phyloP scores from a whole-genome alignment of 2,888 invertebrate species.

The Tineola bisselliella region DNA sequence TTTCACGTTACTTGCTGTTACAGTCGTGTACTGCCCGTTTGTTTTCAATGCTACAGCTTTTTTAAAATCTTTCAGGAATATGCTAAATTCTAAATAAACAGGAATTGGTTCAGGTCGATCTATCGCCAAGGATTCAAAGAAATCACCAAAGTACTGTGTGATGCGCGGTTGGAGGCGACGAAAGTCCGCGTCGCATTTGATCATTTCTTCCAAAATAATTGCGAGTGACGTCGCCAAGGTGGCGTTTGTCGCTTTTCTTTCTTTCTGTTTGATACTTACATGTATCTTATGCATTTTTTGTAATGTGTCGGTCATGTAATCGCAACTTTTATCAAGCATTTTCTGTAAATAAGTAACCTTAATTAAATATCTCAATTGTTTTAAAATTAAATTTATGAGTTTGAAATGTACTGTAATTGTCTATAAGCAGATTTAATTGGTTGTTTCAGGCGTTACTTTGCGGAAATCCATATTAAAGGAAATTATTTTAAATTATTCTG shows the following conservation, averaged over 20 bases:
- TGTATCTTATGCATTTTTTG: background rate
- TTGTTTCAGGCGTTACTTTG: too few species aligned
- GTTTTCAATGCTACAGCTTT: background rate
- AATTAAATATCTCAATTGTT: too few species aligned
- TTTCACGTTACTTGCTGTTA: too few species aligned
- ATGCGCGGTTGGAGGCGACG: background rate
- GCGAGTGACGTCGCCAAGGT: background rate
- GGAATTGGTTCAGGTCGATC: background rate
- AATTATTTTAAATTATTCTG: too few species aligned
- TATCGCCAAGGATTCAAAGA: background rate
- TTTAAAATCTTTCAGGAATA: background rate
- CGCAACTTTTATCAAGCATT: background rate
- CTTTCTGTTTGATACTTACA: background rate
- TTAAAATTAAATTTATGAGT: background rate
- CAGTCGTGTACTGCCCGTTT: too few species aligned
- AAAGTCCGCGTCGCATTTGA: background rate
- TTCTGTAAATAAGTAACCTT: conserved; percentile 7
- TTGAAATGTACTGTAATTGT: background rate
- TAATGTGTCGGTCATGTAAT: background rate
- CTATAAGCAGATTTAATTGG: too few species aligned
- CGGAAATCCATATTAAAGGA: too few species aligned
- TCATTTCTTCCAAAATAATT: background rate
- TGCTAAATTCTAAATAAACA: background rate
- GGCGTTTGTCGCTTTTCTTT: background rate
- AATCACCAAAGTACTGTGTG: background rate